Evolutionary conservation across 2,113 vertebrate species (phyloP).

Genomic region (Phyllopteryx taeniolatus): DNA sequence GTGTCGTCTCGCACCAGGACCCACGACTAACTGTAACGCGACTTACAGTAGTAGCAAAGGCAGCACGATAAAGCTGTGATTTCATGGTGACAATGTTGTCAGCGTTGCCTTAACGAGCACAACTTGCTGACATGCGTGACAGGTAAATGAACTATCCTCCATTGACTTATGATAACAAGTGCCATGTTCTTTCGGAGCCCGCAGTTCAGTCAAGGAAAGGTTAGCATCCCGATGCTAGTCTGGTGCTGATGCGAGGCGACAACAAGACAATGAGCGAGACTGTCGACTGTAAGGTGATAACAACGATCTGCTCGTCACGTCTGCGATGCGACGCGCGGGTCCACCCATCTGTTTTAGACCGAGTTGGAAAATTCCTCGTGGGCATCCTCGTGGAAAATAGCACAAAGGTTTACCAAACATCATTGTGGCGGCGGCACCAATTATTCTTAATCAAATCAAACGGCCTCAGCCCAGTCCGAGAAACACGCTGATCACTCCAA

Average conservation of each 20-base stretch:
- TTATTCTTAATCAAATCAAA: constrained; percentile 84
- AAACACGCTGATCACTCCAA: constrained; percentile 77
- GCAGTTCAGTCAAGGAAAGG: constrained; percentile 10
- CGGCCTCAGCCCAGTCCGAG: constrained; percentile 56
- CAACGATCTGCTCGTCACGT: constrained; percentile 73
- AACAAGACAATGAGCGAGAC: constrained; percentile 40
- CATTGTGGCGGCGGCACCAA: constrained; percentile 74
- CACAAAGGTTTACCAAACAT: constrained; percentile 80
- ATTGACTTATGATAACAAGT: constrained; percentile 9
- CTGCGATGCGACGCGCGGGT: constrained; percentile 66
- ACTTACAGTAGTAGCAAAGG: neutral
- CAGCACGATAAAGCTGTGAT: neutral
- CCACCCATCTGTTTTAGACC: constrained; percentile 82
- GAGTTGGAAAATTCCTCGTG: constrained; percentile 87
- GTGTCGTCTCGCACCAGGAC: neutral
- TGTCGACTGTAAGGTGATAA: constrained; percentile 78
- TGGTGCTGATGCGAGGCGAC: constrained; percentile 46
- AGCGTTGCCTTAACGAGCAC: neutral
- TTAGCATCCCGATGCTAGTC: constrained; percentile 23
- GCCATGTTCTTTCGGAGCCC: constrained; percentile 3
- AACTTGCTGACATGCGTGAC: neutral
- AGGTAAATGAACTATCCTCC: constrained; percentile 2
- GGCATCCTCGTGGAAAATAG: constrained; percentile 85
- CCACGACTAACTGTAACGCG: neutral
- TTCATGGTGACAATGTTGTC: neutral